Evolutionary conservation across 1,140 invertebrate genomes (phyloP), one percentile per base, ranked within the genome.

Genomic region (Triops cancriformis): DNA sequence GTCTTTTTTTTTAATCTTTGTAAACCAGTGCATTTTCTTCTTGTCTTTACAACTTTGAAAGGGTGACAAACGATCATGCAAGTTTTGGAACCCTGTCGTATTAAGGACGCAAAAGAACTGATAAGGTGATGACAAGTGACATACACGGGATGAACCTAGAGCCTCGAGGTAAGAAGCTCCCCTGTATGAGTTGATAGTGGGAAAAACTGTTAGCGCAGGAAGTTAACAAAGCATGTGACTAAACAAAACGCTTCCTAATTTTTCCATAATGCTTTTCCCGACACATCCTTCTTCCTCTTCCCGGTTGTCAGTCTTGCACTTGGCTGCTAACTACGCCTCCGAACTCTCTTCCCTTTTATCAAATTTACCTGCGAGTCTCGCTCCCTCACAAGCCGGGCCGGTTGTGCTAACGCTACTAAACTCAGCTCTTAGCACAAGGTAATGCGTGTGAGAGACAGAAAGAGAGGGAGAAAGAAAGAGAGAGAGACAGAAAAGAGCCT

Each of bases 221-320:
- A 64, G 51, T 64, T 64, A 64, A 64, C 51, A 14, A 64, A 64
- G 51, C 51, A 64, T 64, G 51, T 64, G 51, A 64, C 51, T 64
- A 64, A n/a, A 64, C 51, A 64, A 64, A 64, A 64, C 18, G 51
- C 51, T 64, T 64, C 51, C n/a, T 64, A 64, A 64, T 64, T 64
- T 64, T 64, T 64, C n/a, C 3, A 23, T 64, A 64, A 64, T 23
- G 51, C 51, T 64, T 64, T 64, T n/a, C 51, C 51, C 18, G 51
- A 64, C 51, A 64, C 51, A 64, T 64, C 51, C 51, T 64, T 64
- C 51, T 64, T 64, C 51, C 51, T 64, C 51, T 64, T 64, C 51
- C 51, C 51, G 51, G 23, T 23, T 14, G 51, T 23, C 51, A 64
- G 51, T 64, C 51, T 64, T 64, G 51, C 51, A 64, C 51, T 64